phyloP scores from a whole-genome alignment of 2,113 vertebrate species.

The Uria lomvia region DNA sequence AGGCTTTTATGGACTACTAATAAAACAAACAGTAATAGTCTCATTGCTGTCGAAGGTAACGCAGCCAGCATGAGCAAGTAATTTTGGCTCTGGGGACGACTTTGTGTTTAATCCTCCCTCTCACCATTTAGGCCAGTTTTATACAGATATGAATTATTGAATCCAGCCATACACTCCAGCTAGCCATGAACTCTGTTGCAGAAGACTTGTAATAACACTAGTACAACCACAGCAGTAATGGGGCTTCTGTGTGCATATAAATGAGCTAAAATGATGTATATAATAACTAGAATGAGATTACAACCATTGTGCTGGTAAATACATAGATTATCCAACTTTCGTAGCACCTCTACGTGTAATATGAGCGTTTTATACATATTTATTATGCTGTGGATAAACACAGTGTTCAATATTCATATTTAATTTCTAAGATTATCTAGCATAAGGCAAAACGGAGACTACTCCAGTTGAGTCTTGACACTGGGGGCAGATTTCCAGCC shows the following conservation, averaged over 20 bases:
- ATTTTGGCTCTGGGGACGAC: background rate
- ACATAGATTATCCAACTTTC: background rate
- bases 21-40: background rate
- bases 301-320: background rate
- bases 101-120: background rate
- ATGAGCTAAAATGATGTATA: rapidly evolving
- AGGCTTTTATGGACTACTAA: background rate
- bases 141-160: background rate
- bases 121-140: background rate
- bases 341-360: background rate
- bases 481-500: background rate
- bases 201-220: background rate
- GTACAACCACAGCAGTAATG: background rate
- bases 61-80: background rate
- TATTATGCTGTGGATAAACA: background rate
- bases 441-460: background rate
- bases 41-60: background rate
- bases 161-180: background rate
- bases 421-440: background rate
- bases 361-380: background rate
- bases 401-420: background rate
- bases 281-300: background rate
- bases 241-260: background rate
- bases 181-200: rapidly evolving
- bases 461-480: background rate